A percentile compares a stretch with the other conserved stretches of the same genome.
phyloP scores from a whole-genome alignment of 2,113 vertebrate species.

The Symphodus melops region DNA sequence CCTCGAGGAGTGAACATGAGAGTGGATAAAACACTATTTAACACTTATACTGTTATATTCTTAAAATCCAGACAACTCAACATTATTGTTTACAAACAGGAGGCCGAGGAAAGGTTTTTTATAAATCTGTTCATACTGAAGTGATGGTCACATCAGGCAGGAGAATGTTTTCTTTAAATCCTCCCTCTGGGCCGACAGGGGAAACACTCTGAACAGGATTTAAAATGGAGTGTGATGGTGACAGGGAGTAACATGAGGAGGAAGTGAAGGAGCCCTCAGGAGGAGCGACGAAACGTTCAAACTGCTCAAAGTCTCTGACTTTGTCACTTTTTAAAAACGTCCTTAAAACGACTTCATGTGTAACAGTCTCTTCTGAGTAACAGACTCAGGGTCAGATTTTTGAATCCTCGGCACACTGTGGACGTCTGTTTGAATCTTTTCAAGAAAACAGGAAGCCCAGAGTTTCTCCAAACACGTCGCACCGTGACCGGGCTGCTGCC shows the following conservation, averaged over 20 bases:
- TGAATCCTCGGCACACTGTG: constrained; percentile 1
- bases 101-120: neutral
- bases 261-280: constrained; percentile 4
- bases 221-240: neutral
- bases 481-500: neutral
- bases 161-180: neutral
- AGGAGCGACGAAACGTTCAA: constrained; percentile 22
- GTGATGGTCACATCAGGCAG: neutral
- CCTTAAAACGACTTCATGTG: constrained; percentile 13
- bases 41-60: neutral
- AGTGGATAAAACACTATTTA: constrained; percentile 26
- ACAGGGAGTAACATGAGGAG: neutral
- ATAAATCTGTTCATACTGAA: neutral
- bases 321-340: constrained; percentile 15
- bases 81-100: constrained; percentile 40
- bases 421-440: too few relatives aligned
- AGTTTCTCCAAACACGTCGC: too few relatives aligned
- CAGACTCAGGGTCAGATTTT: neutral
- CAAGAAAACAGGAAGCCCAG: too few relatives aligned
- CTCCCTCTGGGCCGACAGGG: neutral
- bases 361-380: constrained; percentile 8
- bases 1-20: neutral
- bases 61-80: constrained; percentile 3
- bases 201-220: neutral
- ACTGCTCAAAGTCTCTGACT: constrained; percentile 15